Base-by-base conservation (phyloP, 2,888 invertebrate genomes). In the Leptopilina drosophilae region DNA sequence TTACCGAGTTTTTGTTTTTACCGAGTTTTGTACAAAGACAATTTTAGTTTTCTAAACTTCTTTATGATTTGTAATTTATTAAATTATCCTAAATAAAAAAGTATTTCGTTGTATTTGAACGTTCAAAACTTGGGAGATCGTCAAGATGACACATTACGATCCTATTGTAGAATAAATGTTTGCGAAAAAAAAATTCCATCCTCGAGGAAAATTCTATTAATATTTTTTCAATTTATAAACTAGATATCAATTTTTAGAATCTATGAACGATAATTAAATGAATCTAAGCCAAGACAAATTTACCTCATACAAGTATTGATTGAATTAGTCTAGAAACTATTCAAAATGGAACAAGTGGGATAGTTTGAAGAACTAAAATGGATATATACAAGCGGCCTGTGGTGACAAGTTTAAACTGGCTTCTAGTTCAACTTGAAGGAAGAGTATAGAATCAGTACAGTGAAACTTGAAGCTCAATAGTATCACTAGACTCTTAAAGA, bases 281-380 rank as follows among this genome's bases (percentile, higher is more conserved):
- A 73, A 73, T n/a, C n/a, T 33, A 59, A 73, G n/a, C 26, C 40
- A 33, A 73, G 56, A 56, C 73, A 73, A 33, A 59, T 59, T 40
- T 56, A 59, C 40, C n/a, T 33, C 40, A 40, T 59, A 33, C 9
- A 40, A 73, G 56, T 59, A 73, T 56, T 73, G 56, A 73, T 73
- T 73, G 73, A 73, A 73, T 73, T 73, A 73, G 56, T 33, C 73
- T 14, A 73, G 73, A 11, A 73, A 73, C 40, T 73, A 59, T 73
- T 56, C 33, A 56, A 33, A 73, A 56, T 20, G n/a, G 33, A 40
- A 73, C 40, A 59, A 73, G 73, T 73, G 56, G n/a, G 33, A 11
- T n/a, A 56, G 15, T 73, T 73, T 20, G 49, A 26, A 73, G 40
- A 73, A 73, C 56, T 59, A 56, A 33, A 33, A 56, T 11, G 26